Conservation (phyloP, 2,888 invertebrate genomes). For the Erebia aethiops region DNA sequence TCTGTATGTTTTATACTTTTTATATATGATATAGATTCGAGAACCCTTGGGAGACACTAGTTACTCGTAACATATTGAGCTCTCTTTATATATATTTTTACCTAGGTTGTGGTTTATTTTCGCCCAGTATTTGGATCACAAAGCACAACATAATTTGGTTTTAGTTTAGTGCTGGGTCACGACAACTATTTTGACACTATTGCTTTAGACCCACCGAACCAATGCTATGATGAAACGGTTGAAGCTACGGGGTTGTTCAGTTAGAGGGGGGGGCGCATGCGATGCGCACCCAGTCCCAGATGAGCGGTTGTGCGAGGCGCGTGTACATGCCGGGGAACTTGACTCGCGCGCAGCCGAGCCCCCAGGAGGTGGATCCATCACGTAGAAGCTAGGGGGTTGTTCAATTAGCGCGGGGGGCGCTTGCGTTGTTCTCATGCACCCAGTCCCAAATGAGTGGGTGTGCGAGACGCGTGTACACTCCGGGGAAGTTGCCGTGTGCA, state of each 20-base stretch:
- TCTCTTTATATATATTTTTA: too few species aligned
- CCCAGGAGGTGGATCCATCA: constrained; percentile 68
- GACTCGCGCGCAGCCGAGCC: constrained; percentile 75
- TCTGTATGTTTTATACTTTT: too few species aligned
- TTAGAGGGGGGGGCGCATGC: constrained; percentile 44
- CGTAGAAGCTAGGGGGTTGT: constrained; percentile 52
- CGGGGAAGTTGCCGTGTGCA: constrained; percentile 78
- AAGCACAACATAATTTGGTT: too few species aligned
- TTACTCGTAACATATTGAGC: too few species aligned
- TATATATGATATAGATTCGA: too few species aligned
- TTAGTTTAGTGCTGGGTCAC: too few species aligned
- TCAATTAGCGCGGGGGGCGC: constrained; percentile 43
- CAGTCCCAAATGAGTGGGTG: constrained; percentile 68
- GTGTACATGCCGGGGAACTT: constrained; percentile 81
- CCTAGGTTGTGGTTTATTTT: too few species aligned
- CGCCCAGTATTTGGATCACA: too few species aligned
- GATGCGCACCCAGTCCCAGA: constrained; percentile 73
- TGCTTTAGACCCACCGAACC: too few species aligned
- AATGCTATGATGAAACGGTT: too few species aligned
- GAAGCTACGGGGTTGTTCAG: not conserved
- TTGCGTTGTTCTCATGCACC: constrained; percentile 61
- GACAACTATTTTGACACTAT: too few species aligned
- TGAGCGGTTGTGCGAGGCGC: constrained; percentile 60
- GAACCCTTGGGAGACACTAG: too few species aligned
- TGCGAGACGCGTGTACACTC: constrained; percentile 74